A percentile compares a stretch with the other conserved stretches of the same genome.
phyloP scores from a whole-genome alignment of 1,140 invertebrate genomes.

The Drosophila grimshawi region DNA sequence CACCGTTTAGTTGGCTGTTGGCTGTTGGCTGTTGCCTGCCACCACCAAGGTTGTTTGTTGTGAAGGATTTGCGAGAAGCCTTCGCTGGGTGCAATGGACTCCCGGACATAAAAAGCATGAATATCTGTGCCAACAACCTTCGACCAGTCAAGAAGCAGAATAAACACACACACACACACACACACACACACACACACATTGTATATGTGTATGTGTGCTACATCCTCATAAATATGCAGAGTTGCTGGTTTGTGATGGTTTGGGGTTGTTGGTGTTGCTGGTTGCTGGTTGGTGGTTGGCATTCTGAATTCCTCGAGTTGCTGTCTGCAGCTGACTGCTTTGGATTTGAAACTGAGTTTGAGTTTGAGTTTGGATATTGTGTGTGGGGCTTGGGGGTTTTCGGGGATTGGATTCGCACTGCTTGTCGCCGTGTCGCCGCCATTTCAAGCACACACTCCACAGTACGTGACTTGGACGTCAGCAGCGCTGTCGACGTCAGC shows the following conservation, averaged over 20 bases:
- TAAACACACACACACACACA: slow-evolving; percentile 19
- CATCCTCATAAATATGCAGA: slow-evolving; percentile 61
- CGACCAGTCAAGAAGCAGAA: slow-evolving; percentile 25
- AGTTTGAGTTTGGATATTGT: background rate
- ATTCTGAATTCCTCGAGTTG: slow-evolving; percentile 1
- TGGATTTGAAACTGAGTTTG: background rate
- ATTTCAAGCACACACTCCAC: slow-evolving; percentile 58
- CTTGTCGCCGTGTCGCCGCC: slow-evolving; percentile 31
- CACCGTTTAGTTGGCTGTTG: background rate
- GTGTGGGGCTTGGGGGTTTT: background rate
- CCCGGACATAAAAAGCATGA: slow-evolving; percentile 15
- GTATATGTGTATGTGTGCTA: background rate
- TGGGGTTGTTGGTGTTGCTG: slow-evolving; percentile 3
- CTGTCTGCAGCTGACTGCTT: slow-evolving; percentile 16
- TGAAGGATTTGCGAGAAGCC: slow-evolving; percentile 34
- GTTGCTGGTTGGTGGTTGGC: background rate
- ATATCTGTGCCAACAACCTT: slow-evolving; percentile 65
- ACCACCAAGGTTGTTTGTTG: slow-evolving; percentile 27
- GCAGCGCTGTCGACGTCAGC: slow-evolving; percentile 17
- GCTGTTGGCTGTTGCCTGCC: background rate
- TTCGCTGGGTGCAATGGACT: slow-evolving; percentile 38
- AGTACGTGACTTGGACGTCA: slow-evolving; percentile 68
- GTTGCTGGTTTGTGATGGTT: slow-evolving; percentile 21
- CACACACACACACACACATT: background rate
- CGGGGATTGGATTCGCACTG: background rate